Conservation (phyloP, 2,113 vertebrate genomes). For the Anhinga anhinga region DNA sequence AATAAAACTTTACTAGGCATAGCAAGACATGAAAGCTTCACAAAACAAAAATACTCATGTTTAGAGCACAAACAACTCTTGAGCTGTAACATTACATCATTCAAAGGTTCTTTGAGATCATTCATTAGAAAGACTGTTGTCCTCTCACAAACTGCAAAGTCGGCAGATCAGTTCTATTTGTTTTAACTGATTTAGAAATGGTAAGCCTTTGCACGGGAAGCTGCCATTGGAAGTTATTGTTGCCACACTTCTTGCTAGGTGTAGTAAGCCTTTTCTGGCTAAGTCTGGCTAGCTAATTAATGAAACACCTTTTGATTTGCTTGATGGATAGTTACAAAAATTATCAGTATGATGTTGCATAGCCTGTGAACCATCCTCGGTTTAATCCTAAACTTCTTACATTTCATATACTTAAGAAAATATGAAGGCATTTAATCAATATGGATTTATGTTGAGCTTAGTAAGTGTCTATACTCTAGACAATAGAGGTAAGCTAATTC, state of each 20-base stretch:
- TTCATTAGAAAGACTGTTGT: not conserved
- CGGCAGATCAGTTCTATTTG: not conserved
- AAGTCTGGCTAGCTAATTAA: not conserved
- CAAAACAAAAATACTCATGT: not conserved
- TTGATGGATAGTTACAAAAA: not conserved
- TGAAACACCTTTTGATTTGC: not conserved
- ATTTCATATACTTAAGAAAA: not conserved
- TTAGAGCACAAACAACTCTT: not conserved
- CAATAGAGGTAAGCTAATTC: not conserved
- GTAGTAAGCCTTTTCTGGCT: not conserved
- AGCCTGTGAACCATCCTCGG: not conserved
- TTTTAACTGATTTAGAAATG: not conserved
- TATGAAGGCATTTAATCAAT: not conserved
- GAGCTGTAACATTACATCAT: not conserved
- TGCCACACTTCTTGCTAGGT: not conserved
- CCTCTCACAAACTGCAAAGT: not conserved
- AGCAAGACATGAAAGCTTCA: not conserved
- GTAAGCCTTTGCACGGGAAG: not conserved
- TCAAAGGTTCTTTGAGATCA: not conserved
- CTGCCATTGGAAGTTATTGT: not conserved
- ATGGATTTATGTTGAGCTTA: not conserved
- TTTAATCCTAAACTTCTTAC: not conserved
- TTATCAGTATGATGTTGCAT: accelerated
- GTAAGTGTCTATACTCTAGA: not conserved
- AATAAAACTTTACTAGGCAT: not conserved